These are phyloP conservation scores for Plagodis pulveraria DNA, from an alignment of 2,888 invertebrate genomes.

Conservation along the genomic window DNA sequence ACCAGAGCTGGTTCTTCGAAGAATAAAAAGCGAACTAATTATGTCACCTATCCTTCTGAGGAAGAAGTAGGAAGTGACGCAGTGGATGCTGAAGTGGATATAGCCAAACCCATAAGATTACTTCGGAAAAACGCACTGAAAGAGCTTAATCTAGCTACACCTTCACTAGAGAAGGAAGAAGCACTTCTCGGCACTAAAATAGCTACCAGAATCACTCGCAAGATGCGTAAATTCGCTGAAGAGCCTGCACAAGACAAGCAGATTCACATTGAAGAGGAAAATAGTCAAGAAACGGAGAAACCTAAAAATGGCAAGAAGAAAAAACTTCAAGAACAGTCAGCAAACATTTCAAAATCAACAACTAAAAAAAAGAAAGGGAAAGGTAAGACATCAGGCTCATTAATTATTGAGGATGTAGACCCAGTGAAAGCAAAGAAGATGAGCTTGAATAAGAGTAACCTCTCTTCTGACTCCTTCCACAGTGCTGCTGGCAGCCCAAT, in stretches of 20 bases:
- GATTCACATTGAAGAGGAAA: slow-evolving; percentile 30
- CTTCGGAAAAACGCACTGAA: slow-evolving; percentile 56
- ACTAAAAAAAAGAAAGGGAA: slow-evolving; percentile 51
- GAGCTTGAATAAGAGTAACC: slow-evolving; percentile 47
- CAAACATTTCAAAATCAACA: slow-evolving; percentile 45
- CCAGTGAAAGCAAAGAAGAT: slow-evolving; percentile 14
- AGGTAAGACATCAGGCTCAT: slow-evolving; percentile 42
- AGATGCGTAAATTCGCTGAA: slow-evolving; percentile 49
- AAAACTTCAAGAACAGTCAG: slow-evolving; percentile 29
- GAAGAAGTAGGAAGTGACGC: slow-evolving; percentile 44
- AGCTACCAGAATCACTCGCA: slow-evolving; percentile 50
- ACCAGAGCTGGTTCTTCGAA: slow-evolving; percentile 39
- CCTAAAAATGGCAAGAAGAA: slow-evolving; percentile 52
- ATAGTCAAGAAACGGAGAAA: slow-evolving; percentile 25
- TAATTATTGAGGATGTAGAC: slow-evolving; percentile 41
- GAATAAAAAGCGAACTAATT: slow-evolving; percentile 60
- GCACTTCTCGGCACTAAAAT: slow-evolving; percentile 37
- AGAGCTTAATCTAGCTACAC: slow-evolving; percentile 48
- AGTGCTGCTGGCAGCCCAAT: slow-evolving; percentile 72
- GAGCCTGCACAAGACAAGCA: slow-evolving; percentile 27
- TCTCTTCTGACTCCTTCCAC: slow-evolving; percentile 68
- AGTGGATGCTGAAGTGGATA: slow-evolving; percentile 30
- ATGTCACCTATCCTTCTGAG: slow-evolving; percentile 65
- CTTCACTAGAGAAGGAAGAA: slow-evolving; percentile 32
- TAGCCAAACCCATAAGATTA: slow-evolving; percentile 37